Percentiles rank a stretch among this genome's conserved stretches.
Evolutionary conservation across 2,113 vertebrate species (phyloP).

Genomic region (Manacus vitellinus): DNA sequence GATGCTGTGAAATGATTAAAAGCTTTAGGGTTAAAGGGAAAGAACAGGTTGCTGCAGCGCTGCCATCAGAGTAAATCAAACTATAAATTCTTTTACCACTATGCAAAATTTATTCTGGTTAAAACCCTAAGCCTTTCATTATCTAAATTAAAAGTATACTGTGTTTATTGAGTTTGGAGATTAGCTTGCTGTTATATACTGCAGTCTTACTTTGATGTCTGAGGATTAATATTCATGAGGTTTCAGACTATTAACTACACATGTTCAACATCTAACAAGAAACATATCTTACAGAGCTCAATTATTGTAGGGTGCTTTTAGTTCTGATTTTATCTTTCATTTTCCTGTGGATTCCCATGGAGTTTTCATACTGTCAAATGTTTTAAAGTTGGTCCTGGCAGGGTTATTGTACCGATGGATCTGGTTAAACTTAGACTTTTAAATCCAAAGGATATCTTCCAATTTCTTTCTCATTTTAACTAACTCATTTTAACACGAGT

Average conservation of each 20-base stretch:
- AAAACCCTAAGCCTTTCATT: constrained; percentile 36
- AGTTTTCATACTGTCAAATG: not conserved
- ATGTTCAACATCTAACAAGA: not conserved
- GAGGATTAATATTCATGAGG: constrained; percentile 43
- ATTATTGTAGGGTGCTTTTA: not conserved
- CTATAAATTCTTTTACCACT: not conserved
- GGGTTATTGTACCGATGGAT: not conserved
- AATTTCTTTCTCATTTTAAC: not conserved
- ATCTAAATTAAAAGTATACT: constrained; percentile 56
- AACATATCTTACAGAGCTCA: not conserved
- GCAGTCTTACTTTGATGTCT: constrained; percentile 5
- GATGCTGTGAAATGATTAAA: not conserved
- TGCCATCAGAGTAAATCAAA: constrained; percentile 24
- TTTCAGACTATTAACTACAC: constrained; percentile 36
- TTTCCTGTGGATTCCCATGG: not conserved
- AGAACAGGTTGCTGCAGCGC: not conserved
- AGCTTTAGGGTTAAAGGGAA: not conserved
- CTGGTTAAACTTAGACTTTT: not conserved
- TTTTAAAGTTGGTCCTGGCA: not conserved
- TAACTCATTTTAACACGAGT: not conserved
- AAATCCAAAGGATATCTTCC: not conserved
- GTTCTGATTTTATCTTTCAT: constrained; percentile 11
- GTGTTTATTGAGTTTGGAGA: constrained; percentile 23
- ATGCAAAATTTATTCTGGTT: not conserved
- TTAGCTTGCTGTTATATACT: not conserved